Percentiles rank a stretch among this genome's conserved stretches.
These are phyloP conservation scores for Laodelphax striatellus DNA, from an alignment of 1,140 invertebrate species.

Conservation along the genomic window DNA sequence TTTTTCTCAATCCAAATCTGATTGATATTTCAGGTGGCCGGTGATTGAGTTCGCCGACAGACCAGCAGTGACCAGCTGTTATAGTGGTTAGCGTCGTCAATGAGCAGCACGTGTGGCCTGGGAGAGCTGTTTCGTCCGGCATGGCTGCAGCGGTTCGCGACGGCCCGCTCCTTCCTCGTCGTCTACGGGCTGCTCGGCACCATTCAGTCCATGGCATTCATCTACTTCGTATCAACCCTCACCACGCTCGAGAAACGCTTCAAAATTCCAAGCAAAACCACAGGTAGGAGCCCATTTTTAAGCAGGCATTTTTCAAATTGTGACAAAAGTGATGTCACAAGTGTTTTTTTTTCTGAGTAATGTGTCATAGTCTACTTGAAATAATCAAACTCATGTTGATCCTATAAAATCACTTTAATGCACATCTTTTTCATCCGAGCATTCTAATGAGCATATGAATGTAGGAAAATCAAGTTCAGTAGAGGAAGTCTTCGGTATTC, in stretches of 20 bases:
- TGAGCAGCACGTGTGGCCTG: conserved; percentile 14
- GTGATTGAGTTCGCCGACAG: too few species aligned
- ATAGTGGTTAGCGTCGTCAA: too few species aligned
- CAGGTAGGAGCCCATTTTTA: conserved; percentile 36
- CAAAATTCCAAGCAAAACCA: conserved; percentile 55
- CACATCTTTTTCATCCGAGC: too few species aligned
- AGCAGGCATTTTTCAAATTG: not conserved
- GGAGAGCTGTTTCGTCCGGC: conserved; percentile 16
- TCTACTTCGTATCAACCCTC: conserved; percentile 53
- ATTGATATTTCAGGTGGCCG: too few species aligned
- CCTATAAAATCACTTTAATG: too few species aligned
- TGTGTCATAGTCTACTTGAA: too few species aligned
- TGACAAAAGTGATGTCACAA: not conserved
- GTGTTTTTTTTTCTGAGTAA: not conserved
- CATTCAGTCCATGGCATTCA: conserved; percentile 56
- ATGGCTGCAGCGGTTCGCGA: conserved; percentile 50
- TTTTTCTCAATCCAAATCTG: too few species aligned
- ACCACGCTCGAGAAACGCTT: conserved; percentile 60
- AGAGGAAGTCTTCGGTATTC: too few species aligned
- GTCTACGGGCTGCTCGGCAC: conserved; percentile 53
- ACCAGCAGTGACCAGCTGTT: conserved; percentile 8
- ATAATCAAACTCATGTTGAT: too few species aligned
- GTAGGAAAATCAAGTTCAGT: too few species aligned
- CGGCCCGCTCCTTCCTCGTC: conserved; percentile 44
- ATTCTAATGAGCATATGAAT: too few species aligned